Base-by-base conservation (phyloP, 2,113 vertebrate genomes). In the Dinomys branickii region DNA sequence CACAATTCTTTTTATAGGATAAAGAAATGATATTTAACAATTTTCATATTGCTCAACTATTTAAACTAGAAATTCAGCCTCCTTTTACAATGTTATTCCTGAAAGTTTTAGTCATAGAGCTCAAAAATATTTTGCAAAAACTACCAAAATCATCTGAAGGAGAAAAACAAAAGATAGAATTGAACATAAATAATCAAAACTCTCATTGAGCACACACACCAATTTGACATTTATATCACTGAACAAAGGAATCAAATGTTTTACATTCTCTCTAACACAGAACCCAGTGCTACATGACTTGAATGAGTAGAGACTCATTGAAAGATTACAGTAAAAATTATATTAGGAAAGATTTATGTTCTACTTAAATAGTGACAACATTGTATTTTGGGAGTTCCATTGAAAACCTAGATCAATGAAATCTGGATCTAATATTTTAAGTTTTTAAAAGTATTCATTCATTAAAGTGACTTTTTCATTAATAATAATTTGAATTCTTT, bases 131-230 rank as follows among this genome's bases (percentile, higher is more conserved):
- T 67, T 96, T 91, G 19, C 35, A 71, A 44, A 89, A 44, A 38
- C 6, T 93, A 24, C 5, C 54, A 52, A 89, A 59, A 80, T n/a
- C 69, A 13, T 50, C 86, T 93, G 54, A 86, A 85, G 88, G n/a
- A 59, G 20, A 65, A 94, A 71, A 96, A 75, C 16, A 88, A 92
- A 94, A 26, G 13, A 13, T 73, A 38, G 22, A 89, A 50, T 89
- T 50, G 7, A 83, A 89, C 69, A 73, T 85, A 67, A 81, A 19
- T 81, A 59, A 86, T 85, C 26, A 75, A 96, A 95, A 50, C 61
- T 63, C 47, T 47, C 85, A 41, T 77, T 38, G 38, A 69, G 52
- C 80, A 16, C 2, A 80, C 80, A 6, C 63, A 89, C 5, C 17
- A 69, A 50, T 81, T 85, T 85, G 59, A 65, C 7, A 85, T 50